Percentiles rank a stretch among this genome's conserved stretches.
Conservation (phyloP, 1,140 invertebrate genomes). For the Caenorhabditis brenneri region DNA sequence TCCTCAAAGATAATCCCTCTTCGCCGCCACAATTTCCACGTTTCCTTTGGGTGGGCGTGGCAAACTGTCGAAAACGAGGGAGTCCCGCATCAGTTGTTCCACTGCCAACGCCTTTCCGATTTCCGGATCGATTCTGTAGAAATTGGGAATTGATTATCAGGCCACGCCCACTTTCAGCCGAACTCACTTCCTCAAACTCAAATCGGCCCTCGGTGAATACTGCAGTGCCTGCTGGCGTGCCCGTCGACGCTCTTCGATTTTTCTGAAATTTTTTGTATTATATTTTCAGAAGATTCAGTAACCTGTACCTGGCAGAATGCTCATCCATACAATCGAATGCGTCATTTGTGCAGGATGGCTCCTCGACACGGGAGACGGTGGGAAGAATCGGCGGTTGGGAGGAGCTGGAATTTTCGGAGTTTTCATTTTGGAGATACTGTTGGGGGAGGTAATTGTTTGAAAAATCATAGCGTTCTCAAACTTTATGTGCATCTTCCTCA, state of each 20-base stretch:
- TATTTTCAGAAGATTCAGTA: neutral
- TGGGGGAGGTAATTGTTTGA: neutral
- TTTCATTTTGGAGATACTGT: neutral
- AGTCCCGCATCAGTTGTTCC: constrained; percentile 1
- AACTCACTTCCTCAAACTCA: constrained; percentile 12
- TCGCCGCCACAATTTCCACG: constrained; percentile 26
- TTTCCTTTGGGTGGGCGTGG: constrained; percentile 1
- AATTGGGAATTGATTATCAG: neutral
- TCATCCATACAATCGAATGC: constrained; percentile 5
- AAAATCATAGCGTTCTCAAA: too few relatives aligned
- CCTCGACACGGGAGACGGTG: neutral
- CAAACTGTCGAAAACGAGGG: constrained; percentile 1
- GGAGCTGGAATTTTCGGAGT: neutral
- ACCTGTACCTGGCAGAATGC: neutral
- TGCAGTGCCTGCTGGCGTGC: constrained; percentile 17
- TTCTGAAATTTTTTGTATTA: neutral
- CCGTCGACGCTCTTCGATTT: constrained; percentile 24
- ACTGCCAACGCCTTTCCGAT: constrained; percentile 21
- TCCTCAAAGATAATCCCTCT: neutral
- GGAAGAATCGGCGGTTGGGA: constrained; percentile 17
- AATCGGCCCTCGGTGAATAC: constrained; percentile 1
- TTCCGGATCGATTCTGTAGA: constrained; percentile 35
- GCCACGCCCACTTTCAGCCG: too few relatives aligned
- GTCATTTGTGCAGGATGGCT: constrained; percentile 15
- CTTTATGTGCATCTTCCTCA: too few relatives aligned